These are phyloP conservation scores for Nemapogon koenigi DNA, from an alignment of 2,888 invertebrate genomes.

Conservation along the genomic window DNA sequence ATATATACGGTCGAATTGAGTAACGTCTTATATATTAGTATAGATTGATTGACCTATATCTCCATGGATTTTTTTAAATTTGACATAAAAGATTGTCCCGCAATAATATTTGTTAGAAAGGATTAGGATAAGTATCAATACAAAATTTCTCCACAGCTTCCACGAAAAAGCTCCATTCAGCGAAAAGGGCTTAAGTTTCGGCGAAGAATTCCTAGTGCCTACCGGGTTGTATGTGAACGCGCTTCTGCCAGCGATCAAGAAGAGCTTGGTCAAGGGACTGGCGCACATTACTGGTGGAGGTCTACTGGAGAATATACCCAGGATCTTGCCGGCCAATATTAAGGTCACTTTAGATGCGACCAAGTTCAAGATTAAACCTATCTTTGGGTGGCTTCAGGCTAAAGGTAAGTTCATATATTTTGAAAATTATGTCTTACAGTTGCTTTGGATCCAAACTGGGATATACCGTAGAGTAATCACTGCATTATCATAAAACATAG, in stretches of 20 bases:
- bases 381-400: conserved; percentile 89
- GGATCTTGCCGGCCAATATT: conserved; percentile 76
- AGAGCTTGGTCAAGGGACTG: conserved; percentile 79
- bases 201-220: conserved; percentile 83
- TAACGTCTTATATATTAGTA: no score
- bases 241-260: conserved; percentile 74
- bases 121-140: no score
- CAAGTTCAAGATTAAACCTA: conserved; percentile 74
- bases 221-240: conserved; percentile 86
- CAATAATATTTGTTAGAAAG: no score
- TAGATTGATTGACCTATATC: no score
- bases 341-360: conserved; percentile 74
- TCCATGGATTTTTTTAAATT: no score
- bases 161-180: conserved; percentile 49
- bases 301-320: conserved; percentile 84
- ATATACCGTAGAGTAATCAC: no score
- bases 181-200: conserved; percentile 46
- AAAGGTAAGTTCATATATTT: conserved; percentile 50
- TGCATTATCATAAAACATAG: no score
- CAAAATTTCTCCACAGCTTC: conserved; percentile 35
- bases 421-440: no score
- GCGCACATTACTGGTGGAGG: conserved; percentile 97
- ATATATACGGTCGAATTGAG: no score
- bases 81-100: no score
- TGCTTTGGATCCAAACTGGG: no score